Conservation (phyloP, 2,797 vertebrate species). For the Lepilemur septentrionalis region DNA sequence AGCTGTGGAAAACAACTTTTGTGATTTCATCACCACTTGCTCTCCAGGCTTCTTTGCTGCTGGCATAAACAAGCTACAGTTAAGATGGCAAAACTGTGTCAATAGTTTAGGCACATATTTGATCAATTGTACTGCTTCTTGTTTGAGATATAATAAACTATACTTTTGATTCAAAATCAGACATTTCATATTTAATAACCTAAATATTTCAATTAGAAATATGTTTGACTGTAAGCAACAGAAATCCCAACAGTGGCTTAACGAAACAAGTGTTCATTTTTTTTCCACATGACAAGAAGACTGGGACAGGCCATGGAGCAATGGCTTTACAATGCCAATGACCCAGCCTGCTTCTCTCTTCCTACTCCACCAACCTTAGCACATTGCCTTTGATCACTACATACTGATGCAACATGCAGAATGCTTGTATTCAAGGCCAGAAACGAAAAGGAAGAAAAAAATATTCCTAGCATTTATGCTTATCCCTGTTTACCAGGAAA, state of each 20-base stretch:
- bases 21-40: no score
- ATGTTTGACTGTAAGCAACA: neutral
- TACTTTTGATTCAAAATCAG: no score
- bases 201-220: neutral
- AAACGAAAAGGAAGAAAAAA: neutral
- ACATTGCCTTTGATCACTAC: neutral
- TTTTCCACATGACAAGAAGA: constrained; percentile 1
- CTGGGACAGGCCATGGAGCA: neutral
- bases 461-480: neutral
- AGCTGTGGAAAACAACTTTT: no score
- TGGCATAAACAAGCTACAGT: no score
- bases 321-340: neutral
- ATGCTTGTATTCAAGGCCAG: neutral
- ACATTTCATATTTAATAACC: no score
- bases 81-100: no score
- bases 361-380: neutral
- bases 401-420: neutral
- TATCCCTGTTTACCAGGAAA: neutral
- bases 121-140: no score
- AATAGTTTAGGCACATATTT: no score
- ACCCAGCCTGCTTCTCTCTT: neutral
- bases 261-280: neutral
- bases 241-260: neutral
- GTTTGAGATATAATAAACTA: no score
- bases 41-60: no score